Base-by-base conservation (phyloP, 2,113 vertebrate genomes). In the Trematomus loennbergii region DNA sequence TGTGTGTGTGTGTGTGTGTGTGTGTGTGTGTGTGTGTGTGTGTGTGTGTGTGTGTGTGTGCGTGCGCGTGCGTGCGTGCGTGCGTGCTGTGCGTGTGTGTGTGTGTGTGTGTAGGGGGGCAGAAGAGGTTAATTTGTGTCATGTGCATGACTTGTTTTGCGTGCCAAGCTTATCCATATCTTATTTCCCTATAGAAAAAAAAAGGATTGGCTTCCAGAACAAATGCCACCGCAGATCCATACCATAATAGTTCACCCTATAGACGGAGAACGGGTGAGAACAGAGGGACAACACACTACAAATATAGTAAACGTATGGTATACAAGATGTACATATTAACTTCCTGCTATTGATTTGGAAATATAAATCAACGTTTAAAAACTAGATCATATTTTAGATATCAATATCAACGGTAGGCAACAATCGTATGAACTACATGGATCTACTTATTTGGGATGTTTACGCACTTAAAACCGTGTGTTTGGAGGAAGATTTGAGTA, bases 141-240 rank as follows among this genome's bases (percentile, higher is more conserved):
- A 93, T 85, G 36, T 40, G 91, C 86, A 87, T 88, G 92, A 81
- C 88, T 91, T 84, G 82, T 86, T 87, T 90, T 91, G 91, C 82
- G 85, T 92, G 94, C 89, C 82, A 89, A 90, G 87, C 81, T 84
- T 83, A 91, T 85, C 72, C 79, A 83, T 91, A 88, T 91, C 83
- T 86, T 83, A 88, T 91, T 92, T 91, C 87, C 62, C 45, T 22
- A 65, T 81, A 74, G 69, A 64, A 67, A 68, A 64, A n/a, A 69
- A 68, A 81, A 57, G 59, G 50, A 48, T 40, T 43, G 45, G 53
- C 61, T 60, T 60, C 49, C 15, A 65, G 61, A 49, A 57, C 36
- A 71, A 77, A 79, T 12, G 17, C 20, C 16, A 58, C 20, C 22
- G 20, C 12, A 48, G 48, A 71, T 25, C 22, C 43, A 53, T 25